Base-by-base conservation (phyloP, 2,797 vertebrate genomes). In the Fistularia tabacaria region DNA sequence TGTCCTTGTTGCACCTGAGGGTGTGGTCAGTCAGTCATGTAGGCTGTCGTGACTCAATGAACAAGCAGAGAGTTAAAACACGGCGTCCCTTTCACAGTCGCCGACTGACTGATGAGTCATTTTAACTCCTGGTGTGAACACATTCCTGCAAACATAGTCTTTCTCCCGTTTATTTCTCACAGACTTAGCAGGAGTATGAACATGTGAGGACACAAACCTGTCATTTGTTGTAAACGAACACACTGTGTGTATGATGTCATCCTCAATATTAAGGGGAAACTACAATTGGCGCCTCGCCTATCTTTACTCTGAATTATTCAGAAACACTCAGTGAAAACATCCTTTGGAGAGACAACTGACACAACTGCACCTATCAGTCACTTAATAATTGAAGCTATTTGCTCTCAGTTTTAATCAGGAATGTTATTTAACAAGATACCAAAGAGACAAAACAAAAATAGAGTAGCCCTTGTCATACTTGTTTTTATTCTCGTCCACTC, bases 281-380 rank as follows among this genome's bases (percentile, higher is more conserved):
- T 49, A 10, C 44, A 1, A 49, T 77, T 73, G 75, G 79, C 44
- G 51, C 52, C 70, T 25, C 4, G 61, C 64, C 70, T 54, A 58
- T 73, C 59, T 79, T 56, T 65, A 38, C 38, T 51, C 61, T 81
- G 69, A 79, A 89, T 85, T 82, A 85, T 88, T 85, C 66, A 82
- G 67, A 67, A 64, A 46, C 49, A n/a, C 63, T 73, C 46, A 51
- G 51, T 48, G 57, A 84, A 73, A 14, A 12, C 48, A 66, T 64
- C 39, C 49, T 12, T 38, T 69, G 39, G 36, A 55, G 46, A 41
- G 12, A 41, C 42, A 55, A 36, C 54, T 74, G 62, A 77, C 3
- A 38, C 69, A 64, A 66, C 14, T 25, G 10, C 49, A 12, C 7
- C 6, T 55, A 54, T 47, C 12, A 8, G 8, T 59, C 8, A 36